Evolutionary conservation across 2,113 vertebrate species (phyloP), one percentile per base, ranked within the genome.

Genomic region (Grantiella picta): DNA sequence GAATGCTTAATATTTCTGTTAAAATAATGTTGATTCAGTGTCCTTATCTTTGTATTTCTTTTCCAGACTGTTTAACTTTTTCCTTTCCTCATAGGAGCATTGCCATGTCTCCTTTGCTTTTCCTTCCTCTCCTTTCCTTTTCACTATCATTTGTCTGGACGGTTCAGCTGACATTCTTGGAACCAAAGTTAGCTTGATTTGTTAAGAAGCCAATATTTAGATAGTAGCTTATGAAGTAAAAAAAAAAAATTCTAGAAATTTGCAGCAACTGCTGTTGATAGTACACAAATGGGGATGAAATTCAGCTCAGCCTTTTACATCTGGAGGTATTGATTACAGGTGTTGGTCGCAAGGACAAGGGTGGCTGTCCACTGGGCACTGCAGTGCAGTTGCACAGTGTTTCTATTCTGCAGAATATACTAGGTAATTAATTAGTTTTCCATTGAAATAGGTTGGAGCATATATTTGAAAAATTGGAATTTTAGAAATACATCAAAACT

Each of bases 191-290:
- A 77, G 20, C 33, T 54, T n/a, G 14, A 68, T 38, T 28, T 24
- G 18, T 72, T 89, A 47, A 77, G 56, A 72, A 36, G 35, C 24
- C 60, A 77, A 66, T 35, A n/a, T 65, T 82, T 77, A 25, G 54
- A 15, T 33, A 47, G 40, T 31, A 59, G 27, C 42, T 18, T 44
- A 42, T 24, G 28, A 70, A 63, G 35, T 60, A 69, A 72, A 44
- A 15, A 38, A 44, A 25, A 44, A 44, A 14, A 24, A 0, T 0
- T 44, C 3, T 12, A 36, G 53, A 44, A 25, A 63, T 49, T 21
- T 42, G 14, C n/a, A 81, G 28, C 29, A 50, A 9, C 28, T 53
- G 42, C 17, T 75, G 28, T 44, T 47, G 33, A 5, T 69, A 56
- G 23, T 38, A 33, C 29, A 28, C 19, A 47, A 57, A 12, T 13